These are phyloP conservation scores for Minunthozetes semirufus DNA, from an alignment of 2,888 invertebrate genomes.

Conservation along the genomic window DNA sequence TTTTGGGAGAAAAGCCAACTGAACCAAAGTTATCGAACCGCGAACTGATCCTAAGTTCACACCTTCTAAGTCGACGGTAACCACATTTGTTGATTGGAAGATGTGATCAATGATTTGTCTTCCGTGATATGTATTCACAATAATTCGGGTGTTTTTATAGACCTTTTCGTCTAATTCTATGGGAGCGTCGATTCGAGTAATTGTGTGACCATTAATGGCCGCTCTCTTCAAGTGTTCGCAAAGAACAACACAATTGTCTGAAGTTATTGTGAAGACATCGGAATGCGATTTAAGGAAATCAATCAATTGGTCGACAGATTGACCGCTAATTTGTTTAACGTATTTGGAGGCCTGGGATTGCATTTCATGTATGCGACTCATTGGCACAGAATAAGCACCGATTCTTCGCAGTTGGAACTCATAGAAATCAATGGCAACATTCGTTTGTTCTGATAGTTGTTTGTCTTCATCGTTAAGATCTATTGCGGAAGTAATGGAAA, in stretches of 20 bases:
- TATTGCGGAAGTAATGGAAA: not conserved
- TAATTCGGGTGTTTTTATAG: slow-evolving; percentile 12
- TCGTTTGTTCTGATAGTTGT: not conserved
- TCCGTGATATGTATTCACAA: slow-evolving; percentile 14
- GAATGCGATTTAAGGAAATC: slow-evolving; percentile 1
- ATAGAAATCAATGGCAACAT: slow-evolving; percentile 20
- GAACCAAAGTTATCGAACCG: slow-evolving; percentile 30
- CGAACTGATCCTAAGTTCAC: slow-evolving; percentile 25
- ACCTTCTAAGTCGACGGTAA: slow-evolving; percentile 34
- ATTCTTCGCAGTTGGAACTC: slow-evolving; percentile 25
- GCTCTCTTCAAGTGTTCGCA: slow-evolving; percentile 11
- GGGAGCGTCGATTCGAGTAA: slow-evolving; percentile 19
- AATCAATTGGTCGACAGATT: slow-evolving; percentile 4
- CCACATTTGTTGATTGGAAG: not conserved
- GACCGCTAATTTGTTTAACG: not conserved
- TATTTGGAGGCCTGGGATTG: slow-evolving; percentile 26
- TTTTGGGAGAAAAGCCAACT: slow-evolving; percentile 26
- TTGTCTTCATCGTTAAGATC: slow-evolving; percentile 14
- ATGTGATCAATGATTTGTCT: slow-evolving; percentile 15
- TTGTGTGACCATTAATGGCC: slow-evolving; percentile 6
- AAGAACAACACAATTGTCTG: slow-evolving; percentile 4
- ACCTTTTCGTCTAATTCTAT: slow-evolving; percentile 23
- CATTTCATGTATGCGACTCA: slow-evolving; percentile 19
- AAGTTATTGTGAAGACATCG: slow-evolving; percentile 14
- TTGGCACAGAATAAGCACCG: slow-evolving; percentile 27